phyloP scores from a whole-genome alignment of 2,113 vertebrate species.

The Sapayoa aenigma region DNA sequence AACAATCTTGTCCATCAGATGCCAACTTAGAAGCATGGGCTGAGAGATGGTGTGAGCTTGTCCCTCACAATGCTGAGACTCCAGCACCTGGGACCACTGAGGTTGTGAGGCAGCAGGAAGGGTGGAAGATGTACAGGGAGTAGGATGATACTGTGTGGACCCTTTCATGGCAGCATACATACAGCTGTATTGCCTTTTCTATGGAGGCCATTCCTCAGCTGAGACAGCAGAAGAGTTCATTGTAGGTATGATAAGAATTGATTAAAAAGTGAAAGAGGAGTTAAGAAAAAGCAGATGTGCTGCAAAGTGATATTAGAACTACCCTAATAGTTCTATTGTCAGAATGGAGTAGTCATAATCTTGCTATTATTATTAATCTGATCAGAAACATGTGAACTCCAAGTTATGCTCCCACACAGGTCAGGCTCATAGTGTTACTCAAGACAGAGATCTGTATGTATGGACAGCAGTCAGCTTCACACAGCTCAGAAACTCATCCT shows the following conservation, averaged over 20 bases:
- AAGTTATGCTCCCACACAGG: background rate
- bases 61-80: background rate
- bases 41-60: background rate
- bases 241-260: background rate
- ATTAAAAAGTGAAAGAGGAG: background rate
- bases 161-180: background rate
- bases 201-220: background rate
- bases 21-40: background rate
- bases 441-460: background rate
- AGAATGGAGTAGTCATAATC: background rate
- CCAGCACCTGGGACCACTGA: background rate
- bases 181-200: background rate
- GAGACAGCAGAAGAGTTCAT: background rate
- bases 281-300: background rate
- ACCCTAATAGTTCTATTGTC: background rate
- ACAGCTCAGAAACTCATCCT: background rate
- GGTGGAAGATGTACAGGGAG: background rate
- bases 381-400: background rate
- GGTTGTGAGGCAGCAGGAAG: background rate
- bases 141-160: background rate
- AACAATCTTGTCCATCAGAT: background rate
- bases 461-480: background rate
- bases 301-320: background rate
- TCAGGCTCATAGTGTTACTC: background rate
- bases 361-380: background rate